phyloP scores from a whole-genome alignment of 2,888 invertebrate genomes.

The Cephus rjabovi region DNA sequence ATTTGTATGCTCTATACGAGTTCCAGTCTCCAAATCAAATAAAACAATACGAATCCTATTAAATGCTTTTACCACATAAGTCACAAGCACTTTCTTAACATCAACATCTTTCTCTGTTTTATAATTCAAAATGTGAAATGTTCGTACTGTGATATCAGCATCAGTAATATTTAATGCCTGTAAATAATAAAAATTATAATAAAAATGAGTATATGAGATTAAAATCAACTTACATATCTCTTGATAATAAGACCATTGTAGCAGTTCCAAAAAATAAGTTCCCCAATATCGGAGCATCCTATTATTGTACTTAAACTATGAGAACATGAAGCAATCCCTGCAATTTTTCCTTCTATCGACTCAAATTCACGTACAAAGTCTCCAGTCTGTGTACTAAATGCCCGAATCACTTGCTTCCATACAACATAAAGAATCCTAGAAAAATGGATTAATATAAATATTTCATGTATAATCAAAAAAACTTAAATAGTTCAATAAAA shows the following conservation, averaged over 20 bases:
- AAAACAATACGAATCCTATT: constrained; percentile 38
- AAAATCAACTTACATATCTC: constrained; percentile 62
- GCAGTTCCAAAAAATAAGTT: constrained; percentile 71
- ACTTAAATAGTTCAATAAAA: constrained; percentile 10
- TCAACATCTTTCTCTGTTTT: constrained; percentile 34
- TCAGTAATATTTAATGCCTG: constrained; percentile 14
- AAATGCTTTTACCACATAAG: constrained; percentile 38
- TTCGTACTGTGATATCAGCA: constrained; percentile 44
- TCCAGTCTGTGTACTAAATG: constrained; percentile 76
- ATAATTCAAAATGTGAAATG: constrained; percentile 56
- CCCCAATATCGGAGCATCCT: constrained; percentile 71
- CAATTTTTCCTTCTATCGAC: constrained; percentile 68
- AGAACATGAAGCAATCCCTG: constrained; percentile 69
- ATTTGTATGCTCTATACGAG: not conserved
- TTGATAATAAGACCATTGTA: constrained; percentile 68
- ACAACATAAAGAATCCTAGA: constrained; percentile 74
- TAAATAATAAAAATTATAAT: not conserved
- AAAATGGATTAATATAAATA: constrained; percentile 25
- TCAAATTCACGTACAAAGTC: constrained; percentile 72
- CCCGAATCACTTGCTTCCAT: constrained; percentile 71
- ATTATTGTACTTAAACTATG: constrained; percentile 66
- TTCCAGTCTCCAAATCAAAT: constrained; percentile 53
- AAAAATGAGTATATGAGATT: constrained; percentile 4
- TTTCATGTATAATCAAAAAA: constrained; percentile 12
- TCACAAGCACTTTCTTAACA: constrained; percentile 47